Evolutionary conservation across 1,140 invertebrate genomes (phyloP).

Genomic region (Eciton burchellii): DNA sequence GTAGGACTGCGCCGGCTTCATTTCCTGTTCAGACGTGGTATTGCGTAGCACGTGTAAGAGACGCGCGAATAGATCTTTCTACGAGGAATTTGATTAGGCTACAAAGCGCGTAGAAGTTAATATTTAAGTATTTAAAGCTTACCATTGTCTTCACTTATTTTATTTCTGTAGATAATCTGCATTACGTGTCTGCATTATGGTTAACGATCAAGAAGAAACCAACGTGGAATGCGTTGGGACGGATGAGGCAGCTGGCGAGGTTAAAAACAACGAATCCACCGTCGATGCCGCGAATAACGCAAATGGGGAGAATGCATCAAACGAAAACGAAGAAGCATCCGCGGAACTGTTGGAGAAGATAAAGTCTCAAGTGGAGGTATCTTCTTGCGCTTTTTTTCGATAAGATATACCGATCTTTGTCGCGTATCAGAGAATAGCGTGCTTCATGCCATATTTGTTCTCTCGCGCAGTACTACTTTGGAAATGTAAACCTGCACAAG

Average conservation of each 20-base stretch:
- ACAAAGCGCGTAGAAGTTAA: no score
- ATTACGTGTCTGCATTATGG: conserved; percentile 57
- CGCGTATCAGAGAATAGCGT: conserved; percentile 29
- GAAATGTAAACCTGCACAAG: conserved; percentile 94
- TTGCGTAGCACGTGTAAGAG: no score
- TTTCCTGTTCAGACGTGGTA: no score
- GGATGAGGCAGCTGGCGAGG: conserved; percentile 39
- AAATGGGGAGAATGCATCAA: conserved; percentile 13
- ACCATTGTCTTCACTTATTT: no score
- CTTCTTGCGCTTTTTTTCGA: background rate
- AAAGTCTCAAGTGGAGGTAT: conserved; percentile 81
- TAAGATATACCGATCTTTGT: background rate
- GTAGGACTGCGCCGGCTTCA: no score
- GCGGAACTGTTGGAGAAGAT: conserved; percentile 77
- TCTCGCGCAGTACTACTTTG: conserved; percentile 90
- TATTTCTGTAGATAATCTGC: no score
- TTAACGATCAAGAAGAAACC: conserved; percentile 66
- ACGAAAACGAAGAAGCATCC: conserved; percentile 57
- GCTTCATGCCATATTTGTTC: background rate
- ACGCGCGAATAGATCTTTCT: no score
- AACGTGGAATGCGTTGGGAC: conserved; percentile 37
- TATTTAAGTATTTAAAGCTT: no score
- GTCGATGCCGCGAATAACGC: conserved; percentile 3
- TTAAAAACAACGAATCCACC: conserved; percentile 64
- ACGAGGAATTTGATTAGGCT: no score